Conservation (phyloP, 2,113 vertebrate species). For the Neodon shergylaensis region DNA sequence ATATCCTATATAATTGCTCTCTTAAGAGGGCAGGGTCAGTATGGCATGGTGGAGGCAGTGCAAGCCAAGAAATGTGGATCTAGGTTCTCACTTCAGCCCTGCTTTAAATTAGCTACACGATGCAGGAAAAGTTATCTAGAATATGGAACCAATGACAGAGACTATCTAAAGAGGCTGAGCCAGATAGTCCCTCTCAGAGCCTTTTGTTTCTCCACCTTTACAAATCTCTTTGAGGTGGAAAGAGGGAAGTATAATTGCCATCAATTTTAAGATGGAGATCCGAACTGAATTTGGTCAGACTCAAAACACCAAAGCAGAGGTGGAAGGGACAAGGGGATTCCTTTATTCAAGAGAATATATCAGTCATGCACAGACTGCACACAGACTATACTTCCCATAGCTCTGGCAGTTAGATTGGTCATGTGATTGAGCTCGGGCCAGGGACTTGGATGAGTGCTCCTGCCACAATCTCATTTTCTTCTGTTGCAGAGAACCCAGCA, state of each 20-base stretch:
- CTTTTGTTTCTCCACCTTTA: conserved; percentile 30
- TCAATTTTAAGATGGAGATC: conserved; percentile 53
- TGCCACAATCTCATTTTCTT: neutral
- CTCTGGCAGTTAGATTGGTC: neutral
- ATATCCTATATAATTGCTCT: conserved; percentile 22
- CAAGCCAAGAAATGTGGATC: conserved; percentile 12
- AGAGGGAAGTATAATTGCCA: neutral
- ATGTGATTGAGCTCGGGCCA: conserved; percentile 22
- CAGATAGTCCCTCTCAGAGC: conserved; percentile 7
- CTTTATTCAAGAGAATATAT: neutral
- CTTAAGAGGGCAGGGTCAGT: conserved; percentile 21
- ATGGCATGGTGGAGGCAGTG: neutral
- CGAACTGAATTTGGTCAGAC: conserved; percentile 21
- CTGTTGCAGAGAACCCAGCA: neutral
- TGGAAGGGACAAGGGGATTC: neutral
- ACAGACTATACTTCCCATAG: neutral
- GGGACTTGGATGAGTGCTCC: neutral
- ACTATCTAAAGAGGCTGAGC: conserved; percentile 26
- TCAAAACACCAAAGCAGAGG: conserved; percentile 34
- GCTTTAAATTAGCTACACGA: neutral
- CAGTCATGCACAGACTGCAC: neutral
- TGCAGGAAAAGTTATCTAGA: conserved; percentile 9
- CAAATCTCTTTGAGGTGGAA: conserved; percentile 27
- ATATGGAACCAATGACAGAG: conserved; percentile 14
- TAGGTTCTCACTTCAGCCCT: neutral